These are phyloP conservation scores for Calliscelio sp. DNA, from an alignment of 2,888 invertebrate species.

Conservation along the genomic window DNA sequence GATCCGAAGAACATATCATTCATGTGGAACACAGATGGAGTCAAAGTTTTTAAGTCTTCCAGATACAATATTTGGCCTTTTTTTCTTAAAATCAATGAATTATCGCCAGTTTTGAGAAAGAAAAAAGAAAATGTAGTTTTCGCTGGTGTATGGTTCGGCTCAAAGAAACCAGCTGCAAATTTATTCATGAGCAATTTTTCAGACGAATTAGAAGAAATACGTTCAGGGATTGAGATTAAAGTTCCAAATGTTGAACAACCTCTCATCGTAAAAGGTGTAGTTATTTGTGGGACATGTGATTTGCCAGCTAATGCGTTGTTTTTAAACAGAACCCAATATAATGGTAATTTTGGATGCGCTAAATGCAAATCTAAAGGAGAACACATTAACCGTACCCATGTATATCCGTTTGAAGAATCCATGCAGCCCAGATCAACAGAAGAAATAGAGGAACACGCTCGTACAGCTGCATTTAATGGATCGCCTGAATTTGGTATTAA, in stretches of 20 bases:
- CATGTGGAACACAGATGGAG: conserved; percentile 24
- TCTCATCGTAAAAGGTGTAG: background rate
- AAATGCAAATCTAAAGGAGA: background rate
- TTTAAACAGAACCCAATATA: conserved; percentile 30
- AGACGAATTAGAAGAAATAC: conserved; percentile 27
- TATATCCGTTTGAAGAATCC: background rate
- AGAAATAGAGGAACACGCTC: background rate
- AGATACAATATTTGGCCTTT: conserved; percentile 16
- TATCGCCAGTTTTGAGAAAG: background rate
- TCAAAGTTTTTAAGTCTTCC: conserved; percentile 18
- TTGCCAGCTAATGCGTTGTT: conserved; percentile 32
- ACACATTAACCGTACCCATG: background rate
- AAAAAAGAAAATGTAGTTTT: conserved; percentile 35
- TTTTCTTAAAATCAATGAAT: no score
- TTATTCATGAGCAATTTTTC: conserved; percentile 34
- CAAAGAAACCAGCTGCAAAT: conserved; percentile 14
- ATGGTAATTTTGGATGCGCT: conserved; percentile 19
- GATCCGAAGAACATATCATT: background rate
- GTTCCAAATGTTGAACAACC: background rate
- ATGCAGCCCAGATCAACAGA: background rate
- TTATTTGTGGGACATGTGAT: conserved; percentile 35
- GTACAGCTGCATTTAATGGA: background rate
- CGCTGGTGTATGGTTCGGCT: conserved; percentile 19
- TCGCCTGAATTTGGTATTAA: conserved; percentile 48
- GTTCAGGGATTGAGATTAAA: conserved; percentile 17